Conservation (phyloP, 2,113 vertebrate species). For the Typhlomys cinereus region DNA sequence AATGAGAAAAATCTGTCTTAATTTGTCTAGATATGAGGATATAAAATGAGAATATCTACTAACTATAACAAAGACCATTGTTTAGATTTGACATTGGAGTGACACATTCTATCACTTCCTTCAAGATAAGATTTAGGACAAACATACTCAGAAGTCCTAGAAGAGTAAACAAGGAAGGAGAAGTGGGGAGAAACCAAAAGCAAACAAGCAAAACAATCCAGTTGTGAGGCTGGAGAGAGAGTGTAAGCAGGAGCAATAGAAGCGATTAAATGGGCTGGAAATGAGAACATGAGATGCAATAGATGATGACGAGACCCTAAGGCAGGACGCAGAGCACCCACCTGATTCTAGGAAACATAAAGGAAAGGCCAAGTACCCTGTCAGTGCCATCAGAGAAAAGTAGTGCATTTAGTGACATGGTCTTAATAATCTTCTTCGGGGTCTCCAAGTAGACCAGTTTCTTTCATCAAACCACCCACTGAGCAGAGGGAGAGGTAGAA, state of each 20-base stretch:
- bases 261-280: neutral
- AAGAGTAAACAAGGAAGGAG: neutral
- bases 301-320: neutral
- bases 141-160: neutral
- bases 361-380: neutral
- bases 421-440: neutral
- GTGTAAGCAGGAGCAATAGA: neutral
- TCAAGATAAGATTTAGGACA: neutral
- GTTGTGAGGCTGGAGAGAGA: neutral
- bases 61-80: neutral
- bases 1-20: neutral
- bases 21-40: neutral
- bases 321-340: neutral
- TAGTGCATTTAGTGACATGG: neutral
- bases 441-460: neutral
- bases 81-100: neutral
- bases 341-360: neutral
- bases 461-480: neutral
- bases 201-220: no score
- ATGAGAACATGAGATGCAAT: neutral
- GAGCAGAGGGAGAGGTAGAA: neutral
- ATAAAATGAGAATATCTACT: neutral
- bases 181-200: neutral
- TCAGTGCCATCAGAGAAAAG: neutral
- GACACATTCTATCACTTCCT: neutral